Conservation (phyloP, 2,888 invertebrate species). For the Nezara viridula region DNA sequence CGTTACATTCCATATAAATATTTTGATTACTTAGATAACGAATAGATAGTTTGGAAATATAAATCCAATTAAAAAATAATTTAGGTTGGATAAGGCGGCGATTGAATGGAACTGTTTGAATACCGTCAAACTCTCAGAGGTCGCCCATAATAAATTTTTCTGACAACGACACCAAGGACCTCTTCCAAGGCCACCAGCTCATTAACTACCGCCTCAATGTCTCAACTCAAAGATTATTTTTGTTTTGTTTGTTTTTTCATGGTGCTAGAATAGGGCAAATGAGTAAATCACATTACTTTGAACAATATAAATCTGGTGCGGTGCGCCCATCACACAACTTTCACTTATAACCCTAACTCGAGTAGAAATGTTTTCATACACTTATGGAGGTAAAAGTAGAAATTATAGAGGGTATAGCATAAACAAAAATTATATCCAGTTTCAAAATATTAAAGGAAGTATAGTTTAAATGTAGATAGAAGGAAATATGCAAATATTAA, state of each 20-base stretch:
- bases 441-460: too few relatives aligned
- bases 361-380: too few relatives aligned
- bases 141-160: constrained; percentile 13
- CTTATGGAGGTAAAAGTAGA: too few relatives aligned
- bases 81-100: background rate
- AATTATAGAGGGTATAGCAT: too few relatives aligned
- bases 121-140: background rate
- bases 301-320: too few relatives aligned
- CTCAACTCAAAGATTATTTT: background rate
- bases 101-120: background rate
- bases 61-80: background rate
- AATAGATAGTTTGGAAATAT: background rate
- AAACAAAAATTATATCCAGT: too few relatives aligned
- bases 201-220: background rate
- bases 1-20: too few relatives aligned
- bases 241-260: background rate
- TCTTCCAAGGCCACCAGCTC: background rate
- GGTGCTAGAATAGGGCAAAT: background rate
- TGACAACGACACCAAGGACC: background rate
- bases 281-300: background rate
- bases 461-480: too few relatives aligned
- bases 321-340: too few relatives aligned
- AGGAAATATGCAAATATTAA: too few relatives aligned
- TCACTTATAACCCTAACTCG: too few relatives aligned
- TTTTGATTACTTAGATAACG: too few relatives aligned